A percentile compares a stretch with the other conserved stretches of the same genome.
These are phyloP conservation scores for Drosophila rellima DNA, from an alignment of 2,888 invertebrate species.

Conservation along the genomic window DNA sequence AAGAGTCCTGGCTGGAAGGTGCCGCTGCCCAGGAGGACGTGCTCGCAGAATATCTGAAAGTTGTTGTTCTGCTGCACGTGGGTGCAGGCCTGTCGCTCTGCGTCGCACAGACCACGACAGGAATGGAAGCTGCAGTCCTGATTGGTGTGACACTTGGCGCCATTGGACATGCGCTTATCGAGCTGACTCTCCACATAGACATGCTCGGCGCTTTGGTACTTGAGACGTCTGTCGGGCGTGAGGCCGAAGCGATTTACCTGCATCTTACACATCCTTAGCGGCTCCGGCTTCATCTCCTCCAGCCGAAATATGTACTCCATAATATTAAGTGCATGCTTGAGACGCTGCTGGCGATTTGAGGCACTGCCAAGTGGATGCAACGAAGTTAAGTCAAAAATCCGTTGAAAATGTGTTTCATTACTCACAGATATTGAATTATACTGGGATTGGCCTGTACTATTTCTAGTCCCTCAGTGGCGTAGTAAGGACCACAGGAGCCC, in stretches of 20 bases:
- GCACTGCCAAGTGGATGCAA: conserved; percentile 52
- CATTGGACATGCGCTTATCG: conserved; percentile 82
- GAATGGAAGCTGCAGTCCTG: conserved; percentile 80
- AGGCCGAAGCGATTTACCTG: conserved; percentile 83
- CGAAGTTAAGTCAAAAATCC: background rate
- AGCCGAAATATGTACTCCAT: conserved; percentile 84
- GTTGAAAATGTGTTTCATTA: background rate
- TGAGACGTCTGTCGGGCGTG: conserved; percentile 79
- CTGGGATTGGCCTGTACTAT: conserved; percentile 80
- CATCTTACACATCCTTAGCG: conserved; percentile 84
- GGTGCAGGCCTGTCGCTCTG: conserved; percentile 72
- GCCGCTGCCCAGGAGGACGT: conserved; percentile 80
- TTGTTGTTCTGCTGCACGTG: conserved; percentile 84
- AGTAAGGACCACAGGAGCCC: conserved; percentile 84
- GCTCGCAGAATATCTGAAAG: conserved; percentile 83
- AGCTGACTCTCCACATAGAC: conserved; percentile 82
- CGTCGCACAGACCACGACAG: conserved; percentile 83
- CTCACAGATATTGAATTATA: conserved; percentile 83
- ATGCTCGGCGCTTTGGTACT: conserved; percentile 84
- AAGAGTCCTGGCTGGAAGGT: conserved; percentile 83
- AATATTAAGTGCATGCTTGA: conserved; percentile 83
- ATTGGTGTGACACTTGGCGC: conserved; percentile 73
- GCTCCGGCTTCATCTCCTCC: conserved; percentile 85
- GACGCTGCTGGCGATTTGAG: conserved; percentile 82
- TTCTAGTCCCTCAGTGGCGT: conserved; percentile 83